Evolutionary conservation across 2,113 vertebrate species (phyloP).

Genomic region (Vanacampus margaritifer): DNA sequence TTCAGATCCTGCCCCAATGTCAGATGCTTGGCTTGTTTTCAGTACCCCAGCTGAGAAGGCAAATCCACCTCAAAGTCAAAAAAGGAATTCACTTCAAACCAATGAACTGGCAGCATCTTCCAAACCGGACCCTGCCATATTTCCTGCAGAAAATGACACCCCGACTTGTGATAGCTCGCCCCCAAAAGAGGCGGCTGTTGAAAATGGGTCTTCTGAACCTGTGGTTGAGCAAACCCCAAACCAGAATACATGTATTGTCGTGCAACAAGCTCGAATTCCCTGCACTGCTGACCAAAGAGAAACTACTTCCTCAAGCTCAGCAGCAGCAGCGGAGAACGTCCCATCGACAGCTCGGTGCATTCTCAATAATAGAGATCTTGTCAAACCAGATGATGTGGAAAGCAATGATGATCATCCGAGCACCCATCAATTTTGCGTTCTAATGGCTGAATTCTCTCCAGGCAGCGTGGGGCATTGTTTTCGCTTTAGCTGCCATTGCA

Average conservation of each 20-base stretch:
- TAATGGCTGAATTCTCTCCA: not conserved
- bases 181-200: conserved; percentile 1
- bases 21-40: conserved; percentile 18
- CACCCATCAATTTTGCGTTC: conserved; percentile 2
- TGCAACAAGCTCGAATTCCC: conserved; percentile 2
- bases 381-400: not conserved
- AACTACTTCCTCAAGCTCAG: not conserved
- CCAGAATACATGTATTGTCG: conserved; percentile 6
- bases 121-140: not conserved
- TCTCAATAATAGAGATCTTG: fast-evolving
- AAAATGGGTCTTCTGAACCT: conserved; percentile 46
- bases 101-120: not conserved
- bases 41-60: conserved; percentile 1
- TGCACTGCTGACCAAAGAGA: not conserved
- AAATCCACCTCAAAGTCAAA: not conserved
- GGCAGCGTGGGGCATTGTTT: conserved; percentile 25
- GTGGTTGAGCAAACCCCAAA: conserved; percentile 44
- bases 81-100: not conserved
- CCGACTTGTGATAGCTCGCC: not conserved
- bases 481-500: conserved; percentile 50
- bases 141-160: not conserved
- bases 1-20: conserved; percentile 7
- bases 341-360: not conserved
- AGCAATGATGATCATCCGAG: not conserved
- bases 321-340: not conserved